phyloP scores from a whole-genome alignment of 2,888 invertebrate species.

The Sesamia inferens region DNA sequence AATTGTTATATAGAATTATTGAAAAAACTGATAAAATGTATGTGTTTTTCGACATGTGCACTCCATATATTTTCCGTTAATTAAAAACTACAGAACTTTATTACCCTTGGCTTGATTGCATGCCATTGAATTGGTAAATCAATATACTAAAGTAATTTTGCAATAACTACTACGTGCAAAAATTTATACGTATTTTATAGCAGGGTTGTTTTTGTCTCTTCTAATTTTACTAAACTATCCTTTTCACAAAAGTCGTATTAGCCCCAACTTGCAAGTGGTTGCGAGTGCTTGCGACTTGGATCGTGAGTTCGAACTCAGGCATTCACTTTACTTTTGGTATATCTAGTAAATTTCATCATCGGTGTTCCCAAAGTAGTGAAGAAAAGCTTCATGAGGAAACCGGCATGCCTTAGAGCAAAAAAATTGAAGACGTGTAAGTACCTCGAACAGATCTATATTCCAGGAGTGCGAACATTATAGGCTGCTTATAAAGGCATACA shows the following conservation, averaged over 20 bases:
- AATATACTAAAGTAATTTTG: background rate
- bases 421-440: background rate
- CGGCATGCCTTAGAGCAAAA: background rate
- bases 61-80: constrained; percentile 9
- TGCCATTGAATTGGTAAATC: background rate
- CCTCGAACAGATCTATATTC: background rate
- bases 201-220: background rate
- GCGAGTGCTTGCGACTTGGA: too few species aligned
- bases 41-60: background rate
- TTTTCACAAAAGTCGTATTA: background rate
- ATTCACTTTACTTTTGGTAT: background rate
- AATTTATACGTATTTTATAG: background rate
- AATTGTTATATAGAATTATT: constrained; percentile 5
- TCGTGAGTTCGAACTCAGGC: background rate
- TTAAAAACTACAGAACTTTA: constrained; percentile 2
- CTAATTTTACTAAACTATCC: background rate
- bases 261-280: background rate
- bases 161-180: background rate
- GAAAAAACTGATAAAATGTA: constrained; percentile 13
- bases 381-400: background rate
- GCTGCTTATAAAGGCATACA: background rate
- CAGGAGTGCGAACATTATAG: background rate
- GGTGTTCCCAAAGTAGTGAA: background rate
- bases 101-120: constrained; percentile 13
- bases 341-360: background rate